Evolutionary conservation across 2,113 vertebrate genomes (phyloP), one percentile per base, ranked within the genome.

Genomic region (Eleginops maclovinus): DNA sequence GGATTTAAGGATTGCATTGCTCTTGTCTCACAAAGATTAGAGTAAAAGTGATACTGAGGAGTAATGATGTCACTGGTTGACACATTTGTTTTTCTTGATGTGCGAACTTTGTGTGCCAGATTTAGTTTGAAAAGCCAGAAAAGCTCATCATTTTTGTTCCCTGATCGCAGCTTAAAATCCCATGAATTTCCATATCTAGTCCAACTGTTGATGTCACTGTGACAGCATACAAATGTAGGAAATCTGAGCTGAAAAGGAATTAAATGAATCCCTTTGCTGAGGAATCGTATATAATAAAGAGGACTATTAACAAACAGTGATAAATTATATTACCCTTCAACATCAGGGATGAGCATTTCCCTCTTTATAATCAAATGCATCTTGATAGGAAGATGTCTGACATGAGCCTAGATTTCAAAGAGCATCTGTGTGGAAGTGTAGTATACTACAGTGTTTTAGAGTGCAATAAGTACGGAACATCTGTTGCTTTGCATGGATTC

Each of bases 401-500:
- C 71, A 73, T 2, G 0, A 43, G 21, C 0, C 9, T 17, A 14
- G 55, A 82, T 84, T 80, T 77, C 50, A 41, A 43, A 40, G 24
- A 24, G 60, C 22, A 28, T 63, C 22, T 51, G 68, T 36, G 60
- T 36, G 21, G 54, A 71, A 43, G 7, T 19, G 1, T 75, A 66
- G 21, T 46, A 53, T 62, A 50, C 40, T 43, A 60, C 53, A 0
- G 3, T 68, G 75, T 84, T 24, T 50, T 36, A 36, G 4, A 36
- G 4, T 36, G 24, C 15, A 67, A 61, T 47, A n/a, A 28, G 74
- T 64, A 28, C 56, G 46, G 13, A 56, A 66, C 83, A 87, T 82
- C 85, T 88, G 87, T 69, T 60, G 17, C 17, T 60, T 26, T 16
- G 46, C 54, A 49, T 77, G 71, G 49, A 19, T 83, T 77, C 4